Evolutionary conservation across 2,113 vertebrate genomes (phyloP).

Genomic region (Cavia porcellus): DNA sequence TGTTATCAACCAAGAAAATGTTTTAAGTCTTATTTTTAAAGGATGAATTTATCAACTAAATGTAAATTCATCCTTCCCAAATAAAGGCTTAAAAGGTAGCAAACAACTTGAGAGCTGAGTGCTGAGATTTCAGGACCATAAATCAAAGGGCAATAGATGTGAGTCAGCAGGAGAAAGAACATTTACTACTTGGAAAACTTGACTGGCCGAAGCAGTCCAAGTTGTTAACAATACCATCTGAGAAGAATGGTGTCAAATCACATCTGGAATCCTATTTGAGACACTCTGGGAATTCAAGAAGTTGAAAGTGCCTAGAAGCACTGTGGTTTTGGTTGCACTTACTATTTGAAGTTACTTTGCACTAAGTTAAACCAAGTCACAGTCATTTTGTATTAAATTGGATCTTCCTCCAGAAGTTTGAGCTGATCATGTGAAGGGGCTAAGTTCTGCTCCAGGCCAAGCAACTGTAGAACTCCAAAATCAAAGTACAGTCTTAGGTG

Average conservation of each 20-base stretch:
- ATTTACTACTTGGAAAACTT: background rate
- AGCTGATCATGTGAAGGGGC: background rate
- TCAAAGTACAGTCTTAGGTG: background rate
- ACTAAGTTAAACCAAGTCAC: background rate
- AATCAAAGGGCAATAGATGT: too few species aligned
- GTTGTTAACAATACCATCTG: accelerated
- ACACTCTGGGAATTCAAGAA: background rate
- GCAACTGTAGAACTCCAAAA: background rate
- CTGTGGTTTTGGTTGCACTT: background rate
- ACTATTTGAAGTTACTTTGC: background rate
- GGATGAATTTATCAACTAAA: background rate
- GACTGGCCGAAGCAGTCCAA: background rate
- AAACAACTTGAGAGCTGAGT: background rate
- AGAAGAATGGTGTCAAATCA: background rate
- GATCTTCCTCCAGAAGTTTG: background rate
- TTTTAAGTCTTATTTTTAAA: background rate
- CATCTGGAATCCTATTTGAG: background rate
- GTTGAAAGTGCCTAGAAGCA: accelerated
- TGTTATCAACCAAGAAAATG: background rate
- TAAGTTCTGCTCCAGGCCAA: background rate
- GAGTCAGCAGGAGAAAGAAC: background rate
- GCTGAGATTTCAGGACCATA: background rate
- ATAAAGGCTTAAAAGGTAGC: background rate
- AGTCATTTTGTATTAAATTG: background rate
- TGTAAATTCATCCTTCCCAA: background rate